Evolutionary conservation across 2,888 invertebrate species (phyloP).

Genomic region (Colostygia pectinataria): DNA sequence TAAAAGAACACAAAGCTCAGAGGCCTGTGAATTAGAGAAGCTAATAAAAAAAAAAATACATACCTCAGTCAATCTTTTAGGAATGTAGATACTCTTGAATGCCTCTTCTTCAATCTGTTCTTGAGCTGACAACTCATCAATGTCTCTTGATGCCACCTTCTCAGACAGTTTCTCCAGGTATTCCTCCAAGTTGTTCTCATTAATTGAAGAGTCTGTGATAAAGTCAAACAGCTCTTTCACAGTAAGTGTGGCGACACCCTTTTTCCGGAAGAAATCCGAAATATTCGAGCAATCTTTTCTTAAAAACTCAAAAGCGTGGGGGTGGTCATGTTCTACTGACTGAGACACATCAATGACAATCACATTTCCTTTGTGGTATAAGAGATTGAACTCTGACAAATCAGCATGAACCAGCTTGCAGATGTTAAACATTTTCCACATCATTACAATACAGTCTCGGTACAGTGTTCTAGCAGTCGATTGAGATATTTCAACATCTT

Average conservation of each 20-base stretch:
- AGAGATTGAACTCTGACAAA: constrained; percentile 97
- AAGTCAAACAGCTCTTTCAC: constrained; percentile 97
- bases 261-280: constrained; percentile 94
- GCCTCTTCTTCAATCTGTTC: constrained; percentile 95
- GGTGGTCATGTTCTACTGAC: constrained; percentile 99
- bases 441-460: constrained; percentile 91
- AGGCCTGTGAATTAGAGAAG: background rate
- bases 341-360: constrained; percentile 99
- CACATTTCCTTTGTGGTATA: constrained; percentile 92
- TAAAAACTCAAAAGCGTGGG: constrained; percentile 96
- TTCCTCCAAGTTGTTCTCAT: constrained; percentile 90
- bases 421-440: constrained; percentile 97
- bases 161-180: constrained; percentile 89
- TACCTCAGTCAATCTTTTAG: constrained; percentile 95
- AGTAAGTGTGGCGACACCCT: constrained; percentile 94
- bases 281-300: constrained; percentile 97
- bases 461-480: constrained; percentile 91
- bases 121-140: constrained; percentile 86
- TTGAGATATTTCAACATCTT: constrained; percentile 91
- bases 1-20: no score
- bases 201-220: constrained; percentile 95
- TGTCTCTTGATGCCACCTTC: constrained; percentile 83
- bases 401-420: constrained; percentile 98
- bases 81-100: constrained; percentile 96
- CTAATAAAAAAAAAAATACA: constrained; percentile 28